A percentile compares a stretch with the other conserved stretches of the same genome.
Evolutionary conservation across 92 coral and sea anemone species (phyloP).

Genomic region (Epizoanthus illoricatus): DNA sequence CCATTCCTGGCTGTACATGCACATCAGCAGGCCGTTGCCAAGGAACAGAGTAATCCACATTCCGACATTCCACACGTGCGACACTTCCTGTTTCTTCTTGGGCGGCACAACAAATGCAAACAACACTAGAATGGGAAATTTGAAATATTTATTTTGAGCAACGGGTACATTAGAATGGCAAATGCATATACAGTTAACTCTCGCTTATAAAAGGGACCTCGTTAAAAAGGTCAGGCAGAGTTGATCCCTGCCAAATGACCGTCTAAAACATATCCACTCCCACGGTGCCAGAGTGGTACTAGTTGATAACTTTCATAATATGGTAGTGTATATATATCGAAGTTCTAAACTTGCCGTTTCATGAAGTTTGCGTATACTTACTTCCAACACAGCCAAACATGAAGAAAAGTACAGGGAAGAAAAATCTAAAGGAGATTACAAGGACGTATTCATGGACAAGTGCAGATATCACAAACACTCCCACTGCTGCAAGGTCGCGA

Average conservation of each 20-base stretch:
- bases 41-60: slow-evolving; percentile 94
- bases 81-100: slow-evolving; percentile 62
- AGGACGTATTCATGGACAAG: slow-evolving; percentile 91
- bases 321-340: background rate
- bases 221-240: no score
- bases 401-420: slow-evolving; percentile 82
- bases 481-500: slow-evolving; percentile 74
- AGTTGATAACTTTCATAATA: no score
- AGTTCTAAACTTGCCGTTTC: background rate
- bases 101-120: slow-evolving; percentile 82
- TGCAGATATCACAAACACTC: slow-evolving; percentile 84
- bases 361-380: slow-evolving; percentile 39
- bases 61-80: slow-evolving; percentile 87
- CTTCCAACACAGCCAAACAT: slow-evolving; percentile 94
- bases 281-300: no score
- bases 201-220: no score
- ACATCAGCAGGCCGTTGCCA: slow-evolving; percentile 92
- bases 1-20: slow-evolving; percentile 94
- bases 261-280: no score
- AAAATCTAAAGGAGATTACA: slow-evolving; percentile 80
- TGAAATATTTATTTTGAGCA: background rate
- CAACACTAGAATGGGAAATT: slow-evolving; percentile 63
- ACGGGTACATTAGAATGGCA: background rate
- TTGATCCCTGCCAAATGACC: no score
- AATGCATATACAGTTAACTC: no score